Percentiles rank a stretch among this genome's conserved stretches.
Conservation (phyloP, 1,140 invertebrate genomes). For the Phocides pigmalion region DNA sequence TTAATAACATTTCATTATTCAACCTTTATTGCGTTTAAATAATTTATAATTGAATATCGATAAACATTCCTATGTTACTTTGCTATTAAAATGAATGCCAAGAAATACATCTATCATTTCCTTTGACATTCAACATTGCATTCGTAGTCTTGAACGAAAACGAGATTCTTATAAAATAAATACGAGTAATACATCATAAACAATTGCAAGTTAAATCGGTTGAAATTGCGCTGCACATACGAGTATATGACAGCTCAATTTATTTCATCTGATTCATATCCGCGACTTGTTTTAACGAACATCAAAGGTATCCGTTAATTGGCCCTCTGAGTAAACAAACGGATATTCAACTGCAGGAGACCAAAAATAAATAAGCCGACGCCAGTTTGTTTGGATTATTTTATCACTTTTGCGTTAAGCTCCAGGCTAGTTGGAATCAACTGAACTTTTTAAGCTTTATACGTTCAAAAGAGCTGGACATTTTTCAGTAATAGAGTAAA, state of each 20-base stretch:
- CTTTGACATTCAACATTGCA: not conserved
- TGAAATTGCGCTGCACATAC: constrained; percentile 42
- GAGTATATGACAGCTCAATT: constrained; percentile 70
- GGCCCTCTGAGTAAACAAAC: constrained; percentile 54
- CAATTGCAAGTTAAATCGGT: constrained; percentile 54
- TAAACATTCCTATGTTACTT: not conserved
- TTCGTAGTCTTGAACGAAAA: not conserved
- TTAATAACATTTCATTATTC: not conserved
- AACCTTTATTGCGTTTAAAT: not conserved
- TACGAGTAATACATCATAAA: constrained; percentile 42
- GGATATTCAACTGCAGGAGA: constrained; percentile 48
- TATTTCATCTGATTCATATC: constrained; percentile 63
- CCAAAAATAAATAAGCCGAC: constrained; percentile 44
- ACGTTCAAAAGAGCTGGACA: too few species aligned
- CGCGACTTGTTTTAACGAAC: constrained; percentile 60
- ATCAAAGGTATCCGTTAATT: constrained; percentile 74
- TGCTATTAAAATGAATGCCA: not conserved
- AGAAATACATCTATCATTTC: too few species aligned
- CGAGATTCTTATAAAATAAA: constrained; percentile 10
- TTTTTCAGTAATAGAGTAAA: too few species aligned
- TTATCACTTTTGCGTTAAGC: constrained; percentile 12
- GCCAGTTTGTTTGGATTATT: constrained; percentile 14
- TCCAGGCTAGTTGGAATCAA: not conserved
- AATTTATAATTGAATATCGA: not conserved
- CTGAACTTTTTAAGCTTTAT: not conserved